These are phyloP conservation scores for Hystrix cristata DNA, from an alignment of 2,113 vertebrate genomes.

Conservation along the genomic window DNA sequence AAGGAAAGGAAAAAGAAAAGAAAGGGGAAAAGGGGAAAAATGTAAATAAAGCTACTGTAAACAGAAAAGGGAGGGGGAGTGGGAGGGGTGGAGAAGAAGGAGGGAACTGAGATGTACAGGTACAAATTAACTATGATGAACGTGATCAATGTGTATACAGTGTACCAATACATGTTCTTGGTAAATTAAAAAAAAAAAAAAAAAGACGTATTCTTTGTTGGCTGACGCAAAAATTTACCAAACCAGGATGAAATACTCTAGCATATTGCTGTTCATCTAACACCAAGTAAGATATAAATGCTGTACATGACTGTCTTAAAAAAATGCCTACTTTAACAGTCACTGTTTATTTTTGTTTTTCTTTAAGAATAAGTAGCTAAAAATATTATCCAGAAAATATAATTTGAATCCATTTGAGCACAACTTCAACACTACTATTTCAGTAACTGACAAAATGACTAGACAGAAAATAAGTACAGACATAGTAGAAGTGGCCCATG, in stretches of 20 bases:
- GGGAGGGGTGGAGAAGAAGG: too few relatives aligned
- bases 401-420: background rate
- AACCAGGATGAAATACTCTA: background rate
- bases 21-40: too few relatives aligned
- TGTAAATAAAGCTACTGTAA: too few relatives aligned
- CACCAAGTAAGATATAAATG: background rate
- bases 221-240: background rate
- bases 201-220: background rate
- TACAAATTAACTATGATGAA: too few relatives aligned
- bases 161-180: too few relatives aligned
- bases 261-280: background rate
- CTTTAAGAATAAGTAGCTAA: background rate
- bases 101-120: too few relatives aligned
- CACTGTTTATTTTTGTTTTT: background rate
- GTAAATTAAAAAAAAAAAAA: too few relatives aligned
- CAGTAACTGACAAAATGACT: background rate
- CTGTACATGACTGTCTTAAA: background rate
- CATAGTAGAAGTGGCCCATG: background rate
- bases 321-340: background rate
- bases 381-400: constrained; percentile 5
- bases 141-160: too few relatives aligned
- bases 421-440: background rate
- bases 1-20: too few relatives aligned
- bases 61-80: too few relatives aligned
- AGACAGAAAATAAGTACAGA: background rate